Conservation (phyloP, 2,888 invertebrate genomes). For the Xiphydria camelus region DNA sequence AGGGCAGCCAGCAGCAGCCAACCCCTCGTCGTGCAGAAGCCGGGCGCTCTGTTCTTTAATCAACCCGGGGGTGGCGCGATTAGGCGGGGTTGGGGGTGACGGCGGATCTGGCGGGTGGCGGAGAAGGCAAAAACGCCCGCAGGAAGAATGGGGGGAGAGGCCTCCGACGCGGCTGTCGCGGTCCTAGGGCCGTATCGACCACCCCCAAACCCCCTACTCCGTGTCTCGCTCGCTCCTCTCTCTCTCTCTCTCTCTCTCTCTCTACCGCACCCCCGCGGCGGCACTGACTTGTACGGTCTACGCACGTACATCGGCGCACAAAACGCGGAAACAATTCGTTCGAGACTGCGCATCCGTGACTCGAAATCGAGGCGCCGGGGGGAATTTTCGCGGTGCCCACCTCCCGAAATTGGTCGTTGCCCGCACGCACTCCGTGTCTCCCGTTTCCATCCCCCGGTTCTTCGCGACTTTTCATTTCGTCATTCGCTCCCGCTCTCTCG, state of each 20-base stretch:
- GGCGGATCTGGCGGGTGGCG: constrained; percentile 11
- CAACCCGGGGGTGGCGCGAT: constrained; percentile 51
- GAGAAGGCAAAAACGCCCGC: constrained; percentile 50
- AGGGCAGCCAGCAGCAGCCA: constrained; percentile 12
- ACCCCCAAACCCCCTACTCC: constrained; percentile 33
- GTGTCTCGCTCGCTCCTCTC: constrained; percentile 12
- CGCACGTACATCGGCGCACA: constrained; percentile 2
- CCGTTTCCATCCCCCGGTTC: no score
- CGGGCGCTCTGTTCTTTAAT: constrained; percentile 52
- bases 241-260: constrained; percentile 15
- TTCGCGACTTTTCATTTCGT: no score
- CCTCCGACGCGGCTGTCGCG: constrained; percentile 50
- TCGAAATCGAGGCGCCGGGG: no score
- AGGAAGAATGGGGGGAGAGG: constrained; percentile 51
- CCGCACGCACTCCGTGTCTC: no score
- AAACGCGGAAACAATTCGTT: constrained; percentile 1
- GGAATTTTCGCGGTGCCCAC: no score
- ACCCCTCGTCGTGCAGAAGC: constrained; percentile 30
- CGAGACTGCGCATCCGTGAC: no score
- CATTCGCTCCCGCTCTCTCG: no score
- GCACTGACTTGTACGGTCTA: constrained; percentile 15
- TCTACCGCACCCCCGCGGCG: constrained; percentile 18
- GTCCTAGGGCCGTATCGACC: constrained; percentile 54
- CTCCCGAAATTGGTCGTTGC: no score
- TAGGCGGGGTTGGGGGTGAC: constrained; percentile 43